Evolutionary conservation across 2,797 vertebrate genomes (phyloP).

Genomic region (Nasua narica): DNA sequence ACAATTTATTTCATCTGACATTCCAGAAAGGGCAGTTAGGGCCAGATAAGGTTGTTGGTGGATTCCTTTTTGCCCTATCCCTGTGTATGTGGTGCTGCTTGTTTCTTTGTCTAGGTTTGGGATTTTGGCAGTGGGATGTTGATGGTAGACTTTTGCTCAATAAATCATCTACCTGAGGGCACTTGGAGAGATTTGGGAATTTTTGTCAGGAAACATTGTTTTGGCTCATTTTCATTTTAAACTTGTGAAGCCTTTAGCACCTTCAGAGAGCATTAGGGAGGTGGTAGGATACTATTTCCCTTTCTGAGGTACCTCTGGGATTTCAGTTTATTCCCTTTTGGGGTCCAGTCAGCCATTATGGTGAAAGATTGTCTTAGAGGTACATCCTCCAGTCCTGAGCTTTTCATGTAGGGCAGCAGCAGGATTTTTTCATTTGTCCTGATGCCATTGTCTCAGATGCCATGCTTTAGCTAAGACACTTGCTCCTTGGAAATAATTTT

Average conservation of each 20-base stretch:
- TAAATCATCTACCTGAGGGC: not conserved
- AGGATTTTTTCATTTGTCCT: not conserved
- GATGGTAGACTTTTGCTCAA: not conserved
- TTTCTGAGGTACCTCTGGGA: not conserved
- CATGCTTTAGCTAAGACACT: not conserved
- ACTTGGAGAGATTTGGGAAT: not conserved
- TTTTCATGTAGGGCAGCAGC: not conserved
- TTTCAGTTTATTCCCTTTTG: not conserved
- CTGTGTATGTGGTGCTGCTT: not conserved
- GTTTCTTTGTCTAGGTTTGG: not conserved
- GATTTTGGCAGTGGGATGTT: not conserved
- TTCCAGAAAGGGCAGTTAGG: not conserved
- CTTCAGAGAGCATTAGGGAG: not conserved
- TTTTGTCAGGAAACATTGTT: not conserved
- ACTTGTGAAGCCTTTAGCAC: not conserved
- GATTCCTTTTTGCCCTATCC: not conserved
- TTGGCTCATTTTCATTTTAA: not conserved
- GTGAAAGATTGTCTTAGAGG: not conserved
- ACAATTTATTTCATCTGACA: not conserved
- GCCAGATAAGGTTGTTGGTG: not conserved
- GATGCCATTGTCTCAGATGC: not conserved
- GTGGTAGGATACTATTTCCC: not conserved
- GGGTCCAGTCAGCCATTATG: not conserved
- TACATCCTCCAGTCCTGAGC: not conserved
- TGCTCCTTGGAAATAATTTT: not conserved